Conservation (phyloP, 2,797 vertebrate genomes). For the Masticophis lateralis region DNA sequence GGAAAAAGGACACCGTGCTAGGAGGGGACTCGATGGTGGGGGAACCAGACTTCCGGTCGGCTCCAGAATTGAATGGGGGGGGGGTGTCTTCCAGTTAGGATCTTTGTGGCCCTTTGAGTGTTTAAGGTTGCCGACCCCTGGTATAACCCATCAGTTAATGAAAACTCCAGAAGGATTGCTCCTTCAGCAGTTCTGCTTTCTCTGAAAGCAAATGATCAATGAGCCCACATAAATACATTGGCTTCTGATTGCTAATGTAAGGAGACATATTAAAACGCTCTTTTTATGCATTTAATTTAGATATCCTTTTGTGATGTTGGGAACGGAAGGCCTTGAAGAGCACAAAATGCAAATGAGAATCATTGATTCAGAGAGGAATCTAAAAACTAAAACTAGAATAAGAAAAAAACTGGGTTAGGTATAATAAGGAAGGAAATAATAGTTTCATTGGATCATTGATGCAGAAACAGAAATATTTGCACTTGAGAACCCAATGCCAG, state of each 20-base stretch:
- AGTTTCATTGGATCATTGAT: background rate
- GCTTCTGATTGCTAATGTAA: constrained; percentile 29
- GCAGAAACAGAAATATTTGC: constrained; percentile 23
- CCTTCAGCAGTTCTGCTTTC: constrained; percentile 13
- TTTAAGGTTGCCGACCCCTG: too few relatives aligned
- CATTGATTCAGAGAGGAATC: background rate
- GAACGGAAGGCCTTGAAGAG: background rate
- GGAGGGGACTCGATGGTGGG: too few relatives aligned
- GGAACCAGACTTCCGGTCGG: too few relatives aligned
- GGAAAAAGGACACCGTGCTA: too few relatives aligned
- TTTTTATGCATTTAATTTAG: background rate
- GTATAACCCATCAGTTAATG: too few relatives aligned
- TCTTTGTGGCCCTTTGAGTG: too few relatives aligned
- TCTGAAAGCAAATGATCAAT: constrained; percentile 5
- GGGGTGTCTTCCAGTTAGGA: too few relatives aligned
- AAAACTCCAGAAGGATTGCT: background rate
- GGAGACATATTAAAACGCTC: background rate
- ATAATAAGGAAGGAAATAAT: background rate
- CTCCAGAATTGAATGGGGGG: too few relatives aligned
- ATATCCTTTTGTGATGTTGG: background rate
- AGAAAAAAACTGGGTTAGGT: rapidly evolving
- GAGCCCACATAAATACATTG: constrained; percentile 1
- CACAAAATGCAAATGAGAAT: background rate
- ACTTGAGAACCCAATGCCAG: constrained; percentile 24
- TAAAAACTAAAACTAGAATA: background rate